Conservation (phyloP, 2,113 vertebrate species). For the Sebastes fasciatus region DNA sequence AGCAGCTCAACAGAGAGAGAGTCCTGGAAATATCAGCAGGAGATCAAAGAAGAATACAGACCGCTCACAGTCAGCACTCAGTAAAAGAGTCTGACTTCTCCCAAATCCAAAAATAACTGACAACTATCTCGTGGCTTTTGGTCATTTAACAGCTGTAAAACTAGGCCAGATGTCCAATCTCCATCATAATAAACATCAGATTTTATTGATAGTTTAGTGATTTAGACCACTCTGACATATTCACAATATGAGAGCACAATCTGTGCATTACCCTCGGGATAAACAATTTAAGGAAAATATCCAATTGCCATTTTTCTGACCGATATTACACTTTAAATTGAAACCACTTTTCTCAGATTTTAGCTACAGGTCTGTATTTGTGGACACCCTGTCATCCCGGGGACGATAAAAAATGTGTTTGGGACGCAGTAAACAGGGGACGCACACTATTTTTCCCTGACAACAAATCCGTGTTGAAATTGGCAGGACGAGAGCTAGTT, state of each 20-base stretch:
- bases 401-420: too few species aligned
- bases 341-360: background rate
- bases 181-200: background rate
- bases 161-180: conserved; percentile 14
- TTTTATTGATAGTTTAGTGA: conserved; percentile 13
- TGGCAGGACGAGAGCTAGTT: too few species aligned
- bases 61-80: conserved; percentile 39
- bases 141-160: conserved; percentile 40
- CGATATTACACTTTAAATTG: background rate
- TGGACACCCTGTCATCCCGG: too few species aligned
- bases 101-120: conserved; percentile 47
- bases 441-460: too few species aligned
- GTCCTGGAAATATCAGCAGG: conserved; percentile 60
- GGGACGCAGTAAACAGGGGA: too few species aligned
- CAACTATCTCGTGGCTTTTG: conserved; percentile 18
- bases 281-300: background rate
- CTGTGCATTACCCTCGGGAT: background rate
- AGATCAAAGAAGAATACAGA: conserved; percentile 57
- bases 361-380: background rate
- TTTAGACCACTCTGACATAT: background rate
- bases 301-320: background rate
- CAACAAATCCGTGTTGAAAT: too few species aligned
- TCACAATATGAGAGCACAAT: background rate
- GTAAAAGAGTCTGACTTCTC: conserved; percentile 51
- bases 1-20: conserved; percentile 22